A percentile compares a stretch with the other conserved stretches of the same genome.
These are phyloP conservation scores for Prietella phreatophila DNA, from an alignment of 2,113 vertebrate genomes.

Conservation along the genomic window DNA sequence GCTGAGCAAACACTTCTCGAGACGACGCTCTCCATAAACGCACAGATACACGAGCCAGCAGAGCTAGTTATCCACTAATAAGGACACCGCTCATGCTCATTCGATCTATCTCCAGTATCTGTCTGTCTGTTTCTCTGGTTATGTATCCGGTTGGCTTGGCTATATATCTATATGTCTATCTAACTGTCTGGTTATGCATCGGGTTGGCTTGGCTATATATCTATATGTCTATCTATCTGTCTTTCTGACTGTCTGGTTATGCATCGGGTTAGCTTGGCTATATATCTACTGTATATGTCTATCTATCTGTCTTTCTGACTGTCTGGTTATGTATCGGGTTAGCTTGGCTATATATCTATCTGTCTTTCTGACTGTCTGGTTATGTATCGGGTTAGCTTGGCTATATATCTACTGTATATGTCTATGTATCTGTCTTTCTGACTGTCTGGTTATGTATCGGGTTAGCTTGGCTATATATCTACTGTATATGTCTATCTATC, in stretches of 20 bases:
- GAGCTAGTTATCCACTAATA: conserved; percentile 62
- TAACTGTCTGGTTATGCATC: not conserved
- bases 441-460: too few species aligned
- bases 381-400: not conserved
- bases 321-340: not conserved
- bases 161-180: not conserved
- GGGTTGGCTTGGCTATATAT: not conserved
- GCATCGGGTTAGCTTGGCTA: not conserved
- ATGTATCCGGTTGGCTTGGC: not conserved
- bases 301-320: not conserved
- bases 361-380: not conserved
- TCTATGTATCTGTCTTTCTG: too few species aligned
- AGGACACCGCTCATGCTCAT: conserved; percentile 56
- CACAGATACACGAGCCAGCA: conserved; percentile 51
- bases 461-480: too few species aligned
- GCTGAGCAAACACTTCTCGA: conserved; percentile 62
- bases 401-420: too few species aligned
- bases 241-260: not conserved
- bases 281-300: not conserved
- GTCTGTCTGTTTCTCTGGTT: not conserved
- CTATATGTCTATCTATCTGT: not conserved
- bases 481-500: too few species aligned
- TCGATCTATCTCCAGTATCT: not conserved
- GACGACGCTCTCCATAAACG: conserved; percentile 55
- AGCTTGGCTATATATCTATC: not conserved